Base-by-base conservation (phyloP, 2,888 invertebrate species). In the Hofmannophila pseudospretella region DNA sequence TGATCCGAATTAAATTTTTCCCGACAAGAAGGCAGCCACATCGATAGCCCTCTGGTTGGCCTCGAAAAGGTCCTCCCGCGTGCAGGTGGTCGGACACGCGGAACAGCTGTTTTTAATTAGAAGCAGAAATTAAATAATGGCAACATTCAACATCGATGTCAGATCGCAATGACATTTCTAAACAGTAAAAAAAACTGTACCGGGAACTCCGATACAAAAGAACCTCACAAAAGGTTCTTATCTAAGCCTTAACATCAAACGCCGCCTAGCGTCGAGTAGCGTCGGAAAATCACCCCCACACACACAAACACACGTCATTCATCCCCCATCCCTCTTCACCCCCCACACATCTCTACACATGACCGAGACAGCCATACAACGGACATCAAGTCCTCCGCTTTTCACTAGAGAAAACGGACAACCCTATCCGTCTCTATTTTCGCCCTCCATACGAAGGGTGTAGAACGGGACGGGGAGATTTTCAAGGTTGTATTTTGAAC, bases 221-320 rank as follows among this genome's bases (percentile, higher is more conserved):
- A 7, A 23, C 5, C 23, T 23, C n/a, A 7, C 11, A n/a, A 39
- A 45, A 26, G 51, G 50, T 54, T 49, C 37, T 14, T 28, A 40
- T 39, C 28, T 11, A 49, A 55, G 37, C 30, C 14, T 27, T 14
- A 9, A n/a, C 10, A 20, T 10, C 10, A 64, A 57, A 54, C 81
- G 85, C 85, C 81, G 67, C 68, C 86, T 84, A 71, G 75, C 68
- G 86, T 63, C 65, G 81, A 84, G 81, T 86, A 84, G 86, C 78
- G 57, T 47, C 49, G 50, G 44, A 61, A 61, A 70, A 68, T 62
- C n/a, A n/a, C n/a, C n/a, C n/a, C 37, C 64, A 61, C 49, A 60
- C 52, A 54, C 51, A 55, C 46, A 46, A 48, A 36, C 51, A 60
- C 56, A 54, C 49, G 44, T 52, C 39, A 45, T 5, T 16, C 16